Evolutionary conservation across 2,797 vertebrate species (phyloP).

Genomic region (Urocyon cinereoargenteus): DNA sequence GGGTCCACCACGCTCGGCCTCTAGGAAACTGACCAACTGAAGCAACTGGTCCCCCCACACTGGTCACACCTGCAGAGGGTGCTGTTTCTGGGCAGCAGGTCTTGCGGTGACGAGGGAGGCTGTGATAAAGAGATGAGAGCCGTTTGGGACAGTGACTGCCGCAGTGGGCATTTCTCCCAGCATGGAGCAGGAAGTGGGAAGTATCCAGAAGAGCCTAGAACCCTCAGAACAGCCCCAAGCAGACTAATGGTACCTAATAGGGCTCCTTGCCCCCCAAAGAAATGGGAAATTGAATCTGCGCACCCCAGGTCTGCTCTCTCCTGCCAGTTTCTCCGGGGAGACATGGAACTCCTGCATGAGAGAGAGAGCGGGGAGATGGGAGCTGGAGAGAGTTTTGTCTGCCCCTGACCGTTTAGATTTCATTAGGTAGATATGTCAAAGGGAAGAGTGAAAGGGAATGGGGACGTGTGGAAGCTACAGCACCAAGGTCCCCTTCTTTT

Average conservation of each 20-base stretch:
- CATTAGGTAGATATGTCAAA: not conserved
- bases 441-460: not conserved
- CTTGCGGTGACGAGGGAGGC: not conserved
- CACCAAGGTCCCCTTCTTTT: not conserved
- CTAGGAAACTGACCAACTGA: not conserved
- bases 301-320: not conserved
- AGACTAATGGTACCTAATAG: not conserved
- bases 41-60: not conserved
- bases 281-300: not conserved
- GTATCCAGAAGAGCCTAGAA: not conserved
- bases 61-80: not conserved
- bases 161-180: not conserved
- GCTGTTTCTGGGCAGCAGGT: not conserved
- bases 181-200: not conserved
- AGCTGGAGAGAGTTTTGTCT: not conserved
- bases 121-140: not conserved
- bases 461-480: not conserved
- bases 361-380: not conserved
- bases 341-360: not conserved
- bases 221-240: not conserved
- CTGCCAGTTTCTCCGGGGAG: not conserved
- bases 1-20: not conserved
- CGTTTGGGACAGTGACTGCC: no score
- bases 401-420: not conserved
- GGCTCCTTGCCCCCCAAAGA: not conserved